These are phyloP conservation scores for Trypoxylus dichotomus DNA, from an alignment of 1,140 invertebrate species.

Conservation along the genomic window DNA sequence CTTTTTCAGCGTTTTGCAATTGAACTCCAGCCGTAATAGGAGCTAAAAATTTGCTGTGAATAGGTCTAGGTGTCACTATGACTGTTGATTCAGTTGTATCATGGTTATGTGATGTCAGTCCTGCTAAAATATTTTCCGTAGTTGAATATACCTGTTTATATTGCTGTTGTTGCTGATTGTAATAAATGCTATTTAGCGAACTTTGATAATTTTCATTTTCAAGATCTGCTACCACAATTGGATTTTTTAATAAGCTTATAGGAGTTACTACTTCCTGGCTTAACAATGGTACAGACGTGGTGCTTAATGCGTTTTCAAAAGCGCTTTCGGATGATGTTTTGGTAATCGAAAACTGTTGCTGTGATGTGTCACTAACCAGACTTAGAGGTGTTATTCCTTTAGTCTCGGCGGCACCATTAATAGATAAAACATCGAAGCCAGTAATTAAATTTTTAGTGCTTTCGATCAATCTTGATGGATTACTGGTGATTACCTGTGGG, in stretches of 20 bases:
- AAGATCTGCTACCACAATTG: slow-evolving; percentile 53
- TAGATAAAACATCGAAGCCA: slow-evolving; percentile 60
- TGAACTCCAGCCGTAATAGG: slow-evolving; percentile 59
- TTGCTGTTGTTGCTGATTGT: neutral
- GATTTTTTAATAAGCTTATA: slow-evolving; percentile 39
- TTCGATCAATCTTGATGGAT: slow-evolving; percentile 53
- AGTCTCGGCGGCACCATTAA: slow-evolving; percentile 51
- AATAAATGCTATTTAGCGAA: neutral
- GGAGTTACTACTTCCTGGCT: neutral
- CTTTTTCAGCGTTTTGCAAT: slow-evolving; percentile 50
- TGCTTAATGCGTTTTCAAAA: slow-evolving; percentile 23
- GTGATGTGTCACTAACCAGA: neutral
- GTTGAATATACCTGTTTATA: neutral
- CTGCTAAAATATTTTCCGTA: neutral
- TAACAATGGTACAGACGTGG: slow-evolving; percentile 28
- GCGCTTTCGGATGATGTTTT: neutral
- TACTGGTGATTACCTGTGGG: neutral
- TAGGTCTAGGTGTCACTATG: slow-evolving; percentile 55
- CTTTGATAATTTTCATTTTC: neutral
- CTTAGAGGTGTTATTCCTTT: neutral
- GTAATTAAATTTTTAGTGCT: slow-evolving; percentile 59
- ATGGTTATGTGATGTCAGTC: slow-evolving; percentile 29
- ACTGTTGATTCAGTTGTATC: slow-evolving; percentile 54
- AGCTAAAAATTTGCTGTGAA: slow-evolving; percentile 57
- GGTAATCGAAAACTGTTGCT: neutral